Conservation (phyloP, 2,797 vertebrate species). For the Apodemus agrarius region DNA sequence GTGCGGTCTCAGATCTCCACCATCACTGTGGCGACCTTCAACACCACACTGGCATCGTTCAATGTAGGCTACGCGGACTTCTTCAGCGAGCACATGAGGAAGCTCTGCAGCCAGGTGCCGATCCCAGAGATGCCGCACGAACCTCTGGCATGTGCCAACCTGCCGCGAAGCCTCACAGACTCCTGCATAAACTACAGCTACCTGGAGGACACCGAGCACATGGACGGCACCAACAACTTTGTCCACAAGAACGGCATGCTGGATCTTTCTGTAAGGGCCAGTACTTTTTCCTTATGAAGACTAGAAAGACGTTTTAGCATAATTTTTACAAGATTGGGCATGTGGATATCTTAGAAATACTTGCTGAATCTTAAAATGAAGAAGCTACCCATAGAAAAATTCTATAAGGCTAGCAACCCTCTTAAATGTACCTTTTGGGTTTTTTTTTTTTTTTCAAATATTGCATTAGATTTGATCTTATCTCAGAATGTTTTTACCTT, state of each 20-base stretch:
- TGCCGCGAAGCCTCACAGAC: constrained; percentile 98
- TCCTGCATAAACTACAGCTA: constrained; percentile 99
- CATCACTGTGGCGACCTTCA: constrained; percentile 99
- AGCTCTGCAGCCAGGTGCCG: constrained; percentile 95
- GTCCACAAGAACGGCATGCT: constrained; percentile 99
- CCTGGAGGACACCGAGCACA: constrained; percentile 96
- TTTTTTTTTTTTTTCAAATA: not conserved
- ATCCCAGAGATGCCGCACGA: constrained; percentile 95
- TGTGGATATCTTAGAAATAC: constrained; percentile 19
- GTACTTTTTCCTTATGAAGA: constrained; percentile 30
- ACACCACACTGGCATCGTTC: constrained; percentile 98
- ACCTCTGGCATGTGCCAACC: constrained; percentile 96
- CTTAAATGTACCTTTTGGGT: not conserved
- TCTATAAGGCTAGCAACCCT: not conserved
- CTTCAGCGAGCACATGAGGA: constrained; percentile 99
- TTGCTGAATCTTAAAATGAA: constrained; percentile 23
- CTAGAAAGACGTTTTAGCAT: not conserved
- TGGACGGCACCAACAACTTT: constrained; percentile 98
- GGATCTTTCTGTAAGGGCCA: constrained; percentile 93
- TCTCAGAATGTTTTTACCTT: constrained; percentile 49
- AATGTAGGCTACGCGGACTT: constrained; percentile 99
- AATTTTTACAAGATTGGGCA: not conserved
- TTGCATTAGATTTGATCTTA: constrained; percentile 22
- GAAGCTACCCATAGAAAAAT: not conserved
- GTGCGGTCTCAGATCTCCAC: constrained; percentile 99